phyloP scores from a whole-genome alignment of 2,113 vertebrate genomes.

The Aspiorhynchus laticeps region DNA sequence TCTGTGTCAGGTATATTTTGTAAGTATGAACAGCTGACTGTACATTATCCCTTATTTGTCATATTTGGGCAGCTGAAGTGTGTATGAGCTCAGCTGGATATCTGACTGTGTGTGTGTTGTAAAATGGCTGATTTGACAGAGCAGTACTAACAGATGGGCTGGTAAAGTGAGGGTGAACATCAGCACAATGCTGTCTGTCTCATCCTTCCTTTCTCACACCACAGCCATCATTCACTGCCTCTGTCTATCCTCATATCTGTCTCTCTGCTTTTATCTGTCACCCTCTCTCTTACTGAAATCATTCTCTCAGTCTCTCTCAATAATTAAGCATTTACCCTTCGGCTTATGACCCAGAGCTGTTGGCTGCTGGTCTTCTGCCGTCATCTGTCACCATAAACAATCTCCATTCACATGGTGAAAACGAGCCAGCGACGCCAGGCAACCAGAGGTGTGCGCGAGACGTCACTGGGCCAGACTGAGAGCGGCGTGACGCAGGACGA shows the following conservation, averaged over 20 bases:
- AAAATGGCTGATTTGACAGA: constrained; percentile 1
- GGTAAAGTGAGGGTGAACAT: constrained; percentile 7
- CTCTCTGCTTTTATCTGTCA: neutral
- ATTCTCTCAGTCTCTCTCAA: constrained; percentile 7
- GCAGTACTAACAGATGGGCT: neutral
- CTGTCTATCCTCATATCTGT: neutral
- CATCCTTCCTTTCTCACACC: constrained; percentile 1
- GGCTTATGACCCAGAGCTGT: constrained; percentile 11
- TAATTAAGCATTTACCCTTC: constrained; percentile 19
- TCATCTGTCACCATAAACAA: constrained; percentile 13
- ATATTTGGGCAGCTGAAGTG: too few species aligned
- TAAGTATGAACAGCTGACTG: neutral
- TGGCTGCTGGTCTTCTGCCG: constrained; percentile 6
- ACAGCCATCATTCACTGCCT: neutral
- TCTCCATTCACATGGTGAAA: constrained; percentile 22
- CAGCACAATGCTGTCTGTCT: neutral
- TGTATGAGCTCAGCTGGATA: neutral
- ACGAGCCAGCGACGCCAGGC: neutral
- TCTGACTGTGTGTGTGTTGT: neutral
- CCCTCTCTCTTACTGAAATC: neutral
- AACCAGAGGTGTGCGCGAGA: constrained; percentile 3
- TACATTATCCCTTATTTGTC: neutral
- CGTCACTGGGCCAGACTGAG: constrained; percentile 21
- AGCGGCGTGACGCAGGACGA: constrained; percentile 3
- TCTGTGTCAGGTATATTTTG: neutral